A percentile compares a stretch with the other conserved stretches of the same genome.
phyloP scores from a whole-genome alignment of 30 jellyfish, hydroid and myxozoan species.

The Sanderia malayensis region DNA sequence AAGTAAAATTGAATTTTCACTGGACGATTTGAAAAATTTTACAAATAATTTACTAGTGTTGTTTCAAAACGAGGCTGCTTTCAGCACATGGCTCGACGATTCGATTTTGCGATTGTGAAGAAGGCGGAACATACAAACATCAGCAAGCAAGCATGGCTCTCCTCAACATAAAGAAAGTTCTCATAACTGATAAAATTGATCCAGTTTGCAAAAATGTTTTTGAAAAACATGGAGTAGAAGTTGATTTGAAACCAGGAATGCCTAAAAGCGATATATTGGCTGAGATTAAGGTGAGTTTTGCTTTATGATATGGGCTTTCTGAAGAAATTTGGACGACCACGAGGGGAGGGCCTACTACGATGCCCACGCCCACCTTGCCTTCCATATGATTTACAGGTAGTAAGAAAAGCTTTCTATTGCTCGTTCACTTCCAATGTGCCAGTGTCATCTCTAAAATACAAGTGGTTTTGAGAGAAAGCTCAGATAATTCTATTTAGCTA shows the following conservation, averaged over 20 bases:
- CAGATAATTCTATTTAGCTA: constrained; percentile 1
- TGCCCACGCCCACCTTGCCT: not conserved
- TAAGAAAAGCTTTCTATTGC: not conserved
- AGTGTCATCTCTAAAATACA: not conserved
- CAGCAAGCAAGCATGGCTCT: constrained; percentile 35
- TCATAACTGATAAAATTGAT: constrained; percentile 82
- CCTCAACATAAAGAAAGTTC: constrained; percentile 30
- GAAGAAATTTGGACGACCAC: too few relatives aligned
- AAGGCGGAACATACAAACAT: not conserved
- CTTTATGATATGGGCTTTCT: not conserved
- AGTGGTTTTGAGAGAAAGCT: not conserved
- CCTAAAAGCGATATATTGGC: constrained; percentile 44
- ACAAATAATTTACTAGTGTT: not conserved
- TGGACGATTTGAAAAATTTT: too few relatives aligned
- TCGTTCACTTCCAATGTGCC: not conserved
- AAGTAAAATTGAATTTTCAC: too few relatives aligned
- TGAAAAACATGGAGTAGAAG: constrained; percentile 56
- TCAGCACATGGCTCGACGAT: not conserved
- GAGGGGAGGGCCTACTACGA: too few relatives aligned
- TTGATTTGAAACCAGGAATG: constrained; percentile 79
- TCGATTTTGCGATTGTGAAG: not conserved
- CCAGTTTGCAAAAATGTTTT: constrained; percentile 52
- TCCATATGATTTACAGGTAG: not conserved
- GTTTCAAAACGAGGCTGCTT: not conserved
- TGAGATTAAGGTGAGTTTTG: constrained; percentile 56